phyloP scores from a whole-genome alignment of 2,797 vertebrate genomes.

The Intellagama lesueurii region DNA sequence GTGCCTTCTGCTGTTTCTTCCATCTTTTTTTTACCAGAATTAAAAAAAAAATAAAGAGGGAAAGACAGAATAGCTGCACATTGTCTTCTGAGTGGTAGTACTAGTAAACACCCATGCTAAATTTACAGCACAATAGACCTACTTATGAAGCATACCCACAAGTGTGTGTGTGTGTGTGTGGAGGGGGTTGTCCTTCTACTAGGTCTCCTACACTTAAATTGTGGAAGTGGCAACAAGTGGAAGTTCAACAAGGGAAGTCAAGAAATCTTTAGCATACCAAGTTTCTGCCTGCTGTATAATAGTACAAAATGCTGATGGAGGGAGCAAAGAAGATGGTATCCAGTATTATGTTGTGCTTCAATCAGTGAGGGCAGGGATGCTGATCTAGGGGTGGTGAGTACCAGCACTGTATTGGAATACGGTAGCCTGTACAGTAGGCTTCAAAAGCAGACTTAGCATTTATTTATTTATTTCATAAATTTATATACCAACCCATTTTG shows the following conservation, averaged over 20 bases:
- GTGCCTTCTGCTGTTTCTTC: background rate
- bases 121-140: background rate
- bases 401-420: no score
- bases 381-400: no score
- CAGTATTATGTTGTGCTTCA: background rate
- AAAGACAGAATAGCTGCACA: background rate
- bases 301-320: background rate
- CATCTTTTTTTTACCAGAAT: no score
- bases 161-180: background rate
- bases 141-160: background rate
- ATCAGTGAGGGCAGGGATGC: no score
- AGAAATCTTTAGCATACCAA: background rate
- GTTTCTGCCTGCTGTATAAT: background rate
- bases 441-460: background rate
- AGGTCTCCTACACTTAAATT: background rate
- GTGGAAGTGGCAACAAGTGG: no score
- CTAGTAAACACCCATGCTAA: background rate
- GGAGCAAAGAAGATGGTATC: background rate
- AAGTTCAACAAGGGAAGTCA: background rate
- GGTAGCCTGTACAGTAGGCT: background rate
- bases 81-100: background rate
- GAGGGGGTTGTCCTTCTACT: background rate
- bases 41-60: no score
- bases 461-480: no score
- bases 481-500: no score